These are phyloP conservation scores for Ophion costatus DNA, from an alignment of 2,888 invertebrate species.

Conservation along the genomic window DNA sequence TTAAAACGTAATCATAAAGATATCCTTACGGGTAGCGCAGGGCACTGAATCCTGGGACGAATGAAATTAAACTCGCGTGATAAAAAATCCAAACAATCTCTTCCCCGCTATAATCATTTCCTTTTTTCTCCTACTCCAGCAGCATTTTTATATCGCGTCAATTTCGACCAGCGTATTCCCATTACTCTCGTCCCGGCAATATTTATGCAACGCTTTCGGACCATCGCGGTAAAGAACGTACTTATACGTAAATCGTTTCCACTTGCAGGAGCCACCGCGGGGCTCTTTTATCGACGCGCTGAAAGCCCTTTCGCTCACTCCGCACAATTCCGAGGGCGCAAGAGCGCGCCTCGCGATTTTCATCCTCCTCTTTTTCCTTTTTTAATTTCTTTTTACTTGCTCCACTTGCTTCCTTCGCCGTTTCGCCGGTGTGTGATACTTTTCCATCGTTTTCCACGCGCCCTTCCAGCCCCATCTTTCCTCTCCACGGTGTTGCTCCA, in stretches of 20 bases:
- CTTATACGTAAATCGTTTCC: constrained; percentile 59
- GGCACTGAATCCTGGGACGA: no score
- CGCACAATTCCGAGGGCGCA: constrained; percentile 59
- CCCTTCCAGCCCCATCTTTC: neutral
- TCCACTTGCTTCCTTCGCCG: constrained; percentile 37
- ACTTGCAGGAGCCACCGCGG: constrained; percentile 45
- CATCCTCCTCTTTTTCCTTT: constrained; percentile 34
- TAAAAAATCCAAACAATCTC: constrained; percentile 25
- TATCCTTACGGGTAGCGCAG: no score
- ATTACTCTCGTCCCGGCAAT: constrained; percentile 20
- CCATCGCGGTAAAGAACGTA: constrained; percentile 42
- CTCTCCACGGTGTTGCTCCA: constrained; percentile 26
- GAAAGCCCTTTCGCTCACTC: constrained; percentile 52
- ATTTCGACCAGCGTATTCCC: constrained; percentile 23
- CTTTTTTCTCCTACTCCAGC: constrained; percentile 13
- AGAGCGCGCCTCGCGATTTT: constrained; percentile 27
- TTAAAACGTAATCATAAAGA: no score
- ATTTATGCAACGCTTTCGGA: constrained; percentile 30
- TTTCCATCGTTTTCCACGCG: constrained; percentile 17
- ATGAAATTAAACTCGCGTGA: neutral
- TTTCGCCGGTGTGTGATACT: constrained; percentile 37
- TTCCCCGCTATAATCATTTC: neutral
- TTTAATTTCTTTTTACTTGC: constrained; percentile 30
- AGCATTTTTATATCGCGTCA: neutral
- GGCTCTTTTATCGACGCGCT: constrained; percentile 68